These are phyloP conservation scores for Pollimyrus isidori DNA, from an alignment of 2,113 vertebrate genomes.

Conservation along the genomic window DNA sequence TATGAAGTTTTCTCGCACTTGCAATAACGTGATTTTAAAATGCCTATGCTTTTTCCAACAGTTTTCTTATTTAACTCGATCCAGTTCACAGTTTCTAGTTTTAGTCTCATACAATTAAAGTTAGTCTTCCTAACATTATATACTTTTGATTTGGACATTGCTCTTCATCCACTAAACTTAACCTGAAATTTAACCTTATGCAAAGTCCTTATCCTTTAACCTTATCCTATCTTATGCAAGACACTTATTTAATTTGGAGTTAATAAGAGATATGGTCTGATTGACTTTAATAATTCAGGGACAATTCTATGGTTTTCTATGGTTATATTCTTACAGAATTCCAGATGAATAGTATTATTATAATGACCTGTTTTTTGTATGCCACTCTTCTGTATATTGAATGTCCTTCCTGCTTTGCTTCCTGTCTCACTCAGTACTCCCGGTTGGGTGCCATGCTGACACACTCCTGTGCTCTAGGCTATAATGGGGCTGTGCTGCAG, in stretches of 20 bases:
- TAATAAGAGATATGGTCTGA: neutral
- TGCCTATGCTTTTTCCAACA: too few relatives aligned
- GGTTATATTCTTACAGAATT: neutral
- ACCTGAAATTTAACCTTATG: too few relatives aligned
- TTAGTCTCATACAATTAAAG: too few relatives aligned
- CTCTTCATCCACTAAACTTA: too few relatives aligned
- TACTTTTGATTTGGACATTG: too few relatives aligned
- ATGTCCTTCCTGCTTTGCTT: neutral
- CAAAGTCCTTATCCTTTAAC: too few relatives aligned
- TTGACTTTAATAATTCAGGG: neutral
- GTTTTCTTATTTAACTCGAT: too few relatives aligned
- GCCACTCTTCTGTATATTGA: neutral
- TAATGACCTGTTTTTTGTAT: neutral
- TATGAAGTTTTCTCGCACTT: too few relatives aligned
- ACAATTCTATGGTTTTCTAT: neutral
- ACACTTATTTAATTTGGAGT: neutral
- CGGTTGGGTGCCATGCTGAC: constrained; percentile 82
- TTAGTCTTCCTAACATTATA: too few relatives aligned
- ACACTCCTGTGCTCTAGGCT: constrained; percentile 89
- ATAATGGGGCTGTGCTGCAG: constrained; percentile 90
- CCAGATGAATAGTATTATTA: neutral
- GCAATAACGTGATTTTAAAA: too few relatives aligned
- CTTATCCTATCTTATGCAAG: neutral
- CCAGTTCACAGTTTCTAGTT: too few relatives aligned
- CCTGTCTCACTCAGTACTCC: constrained; percentile 63